Percentiles rank a stretch among this genome's conserved stretches.
phyloP scores from a whole-genome alignment of 2,797 vertebrate species.

The Scomberomorus guttatus region DNA sequence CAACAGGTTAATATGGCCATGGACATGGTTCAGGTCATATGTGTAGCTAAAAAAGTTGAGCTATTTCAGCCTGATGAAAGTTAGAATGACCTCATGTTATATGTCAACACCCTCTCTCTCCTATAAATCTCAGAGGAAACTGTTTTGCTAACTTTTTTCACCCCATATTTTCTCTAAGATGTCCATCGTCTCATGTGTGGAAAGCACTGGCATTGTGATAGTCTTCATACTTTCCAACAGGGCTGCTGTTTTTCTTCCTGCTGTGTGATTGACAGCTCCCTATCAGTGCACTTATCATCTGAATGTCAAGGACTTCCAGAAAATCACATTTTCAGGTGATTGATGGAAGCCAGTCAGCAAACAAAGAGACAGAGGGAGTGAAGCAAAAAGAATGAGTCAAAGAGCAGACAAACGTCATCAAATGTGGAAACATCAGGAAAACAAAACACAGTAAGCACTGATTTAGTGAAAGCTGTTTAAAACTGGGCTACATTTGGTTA shows the following conservation, averaged over 20 bases:
- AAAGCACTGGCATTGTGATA: slow-evolving; percentile 16
- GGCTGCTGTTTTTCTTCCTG: slow-evolving; percentile 65
- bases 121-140: background rate
- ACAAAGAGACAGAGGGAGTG: slow-evolving; percentile 34
- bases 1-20: background rate
- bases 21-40: background rate
- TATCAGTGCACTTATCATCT: slow-evolving; percentile 78
- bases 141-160: background rate
- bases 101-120: background rate
- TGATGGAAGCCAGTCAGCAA: slow-evolving; percentile 76
- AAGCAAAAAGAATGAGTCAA: slow-evolving; percentile 42
- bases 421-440: background rate
- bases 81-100: background rate
- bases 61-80: background rate
- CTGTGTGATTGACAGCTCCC: slow-evolving; percentile 64
- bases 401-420: background rate
- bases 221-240: slow-evolving; percentile 17
- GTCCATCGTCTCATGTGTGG: background rate
- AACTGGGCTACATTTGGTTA: background rate
- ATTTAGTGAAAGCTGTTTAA: background rate
- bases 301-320: slow-evolving; percentile 77
- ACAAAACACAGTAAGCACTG: background rate
- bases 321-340: slow-evolving; percentile 75
- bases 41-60: no score
- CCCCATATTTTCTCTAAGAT: background rate